Percentiles rank a stretch among this genome's conserved stretches.
Conservation (phyloP, 2,113 vertebrate species). For the Aspidoscelis tigris region DNA sequence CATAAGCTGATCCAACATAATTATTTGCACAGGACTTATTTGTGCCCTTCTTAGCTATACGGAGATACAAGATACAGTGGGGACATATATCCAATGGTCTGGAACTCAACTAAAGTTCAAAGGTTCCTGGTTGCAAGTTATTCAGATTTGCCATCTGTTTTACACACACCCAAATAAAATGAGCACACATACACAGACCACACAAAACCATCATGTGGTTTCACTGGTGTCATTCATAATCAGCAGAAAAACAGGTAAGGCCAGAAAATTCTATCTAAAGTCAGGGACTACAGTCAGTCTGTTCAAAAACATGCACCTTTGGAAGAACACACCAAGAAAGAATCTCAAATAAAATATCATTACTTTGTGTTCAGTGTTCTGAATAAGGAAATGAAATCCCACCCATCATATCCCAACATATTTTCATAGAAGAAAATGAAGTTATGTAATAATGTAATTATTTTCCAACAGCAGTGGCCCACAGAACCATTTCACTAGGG, state of each 20-base stretch:
- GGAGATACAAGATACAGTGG: conserved; percentile 68
- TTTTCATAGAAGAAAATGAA: conserved; percentile 25
- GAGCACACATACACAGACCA: conserved; percentile 46
- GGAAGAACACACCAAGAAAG: conserved; percentile 48
- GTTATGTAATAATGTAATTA: conserved; percentile 37
- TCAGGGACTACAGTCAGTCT: conserved; percentile 38
- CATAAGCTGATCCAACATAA: conserved; percentile 74
- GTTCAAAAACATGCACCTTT: conserved; percentile 27
- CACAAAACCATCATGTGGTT: not conserved
- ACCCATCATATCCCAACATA: too few relatives aligned
- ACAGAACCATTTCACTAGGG: too few relatives aligned
- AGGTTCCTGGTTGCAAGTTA: conserved; percentile 76
- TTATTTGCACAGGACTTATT: conserved; percentile 81
- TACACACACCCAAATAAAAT: conserved; percentile 68
- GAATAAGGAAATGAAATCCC: conserved; percentile 6
- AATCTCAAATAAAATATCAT: conserved; percentile 50
- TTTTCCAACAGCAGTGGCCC: too few relatives aligned
- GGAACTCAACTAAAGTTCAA: conserved; percentile 76
- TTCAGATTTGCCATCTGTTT: conserved; percentile 75
- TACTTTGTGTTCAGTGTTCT: conserved; percentile 32
- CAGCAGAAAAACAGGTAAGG: conserved; percentile 36
- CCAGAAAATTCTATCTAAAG: conserved; percentile 44
- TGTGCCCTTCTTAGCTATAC: conserved; percentile 74
- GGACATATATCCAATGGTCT: conserved; percentile 71
- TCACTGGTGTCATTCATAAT: conserved; percentile 19